Evolutionary conservation across 2,888 invertebrate species (phyloP).

Genomic region (Sepioteuthis lessoniana): DNA sequence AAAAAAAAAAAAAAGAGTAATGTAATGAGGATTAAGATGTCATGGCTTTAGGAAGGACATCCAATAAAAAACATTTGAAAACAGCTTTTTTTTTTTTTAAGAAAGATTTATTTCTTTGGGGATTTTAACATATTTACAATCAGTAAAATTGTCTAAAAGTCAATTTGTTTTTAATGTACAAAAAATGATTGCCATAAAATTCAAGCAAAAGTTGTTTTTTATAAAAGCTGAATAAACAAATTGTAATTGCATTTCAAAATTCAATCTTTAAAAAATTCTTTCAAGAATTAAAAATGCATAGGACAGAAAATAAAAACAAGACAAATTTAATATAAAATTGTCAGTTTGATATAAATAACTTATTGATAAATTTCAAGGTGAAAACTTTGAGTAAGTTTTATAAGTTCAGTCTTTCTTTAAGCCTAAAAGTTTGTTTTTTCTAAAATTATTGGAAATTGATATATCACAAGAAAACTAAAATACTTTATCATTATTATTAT

Average conservation of each 20-base stretch:
- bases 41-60: no score
- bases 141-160: not conserved
- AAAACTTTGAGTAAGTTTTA: not conserved
- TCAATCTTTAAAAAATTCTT: no score
- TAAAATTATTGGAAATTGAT: no score
- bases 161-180: not conserved
- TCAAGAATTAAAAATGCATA: not conserved
- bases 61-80: no score
- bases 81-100: not conserved
- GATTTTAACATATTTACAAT: slow-evolving; percentile 33
- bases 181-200: not conserved
- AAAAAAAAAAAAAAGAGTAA: no score
- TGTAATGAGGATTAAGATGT: no score
- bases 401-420: not conserved
- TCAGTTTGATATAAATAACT: not conserved
- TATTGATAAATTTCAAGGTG: no score
- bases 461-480: no score
- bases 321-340: not conserved
- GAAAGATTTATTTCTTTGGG: not conserved
- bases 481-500: no score
- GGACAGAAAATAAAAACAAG: not conserved
- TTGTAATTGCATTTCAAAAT: not conserved
- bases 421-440: no score
- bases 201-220: not conserved
- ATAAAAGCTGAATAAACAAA: not conserved